Evolutionary conservation across 2,888 invertebrate species (phyloP), one percentile per base, ranked within the genome.

Genomic region (Notocelia uddmanniana): DNA sequence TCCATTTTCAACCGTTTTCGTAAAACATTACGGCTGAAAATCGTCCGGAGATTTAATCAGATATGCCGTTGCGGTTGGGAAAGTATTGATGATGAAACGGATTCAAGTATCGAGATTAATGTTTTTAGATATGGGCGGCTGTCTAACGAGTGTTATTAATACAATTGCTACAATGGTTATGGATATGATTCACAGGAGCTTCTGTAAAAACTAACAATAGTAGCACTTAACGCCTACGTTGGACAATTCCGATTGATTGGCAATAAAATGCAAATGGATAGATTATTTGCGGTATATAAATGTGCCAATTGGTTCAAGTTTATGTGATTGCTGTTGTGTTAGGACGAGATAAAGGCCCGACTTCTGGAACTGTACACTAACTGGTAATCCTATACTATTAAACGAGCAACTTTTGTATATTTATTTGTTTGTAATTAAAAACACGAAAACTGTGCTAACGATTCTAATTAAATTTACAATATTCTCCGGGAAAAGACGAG

Each of bases 121-220:
- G 68, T 66, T 74, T 68, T 71, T 50, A 37, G 13, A 71, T 66
- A 72, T 67, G 57, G 58, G 66, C 68, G 62, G 64, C 59, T 73
- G 69, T 73, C 74, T 73, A 78, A 80, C 76, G 77, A 79, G 74
- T 70, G 74, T 77, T 68, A 71, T 68, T 72, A 68, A 68, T 72
- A 58, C 57, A 72, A 59, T 55, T 60, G 26, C 50, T 74, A 76
- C 78, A 80, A 81, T 80, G 73, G 75, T 59, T 77, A 75, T 76
- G 60, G 76, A 73, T 74, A 74, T 79, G 77, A 79, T 74, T 80
- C 78, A 79, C 74, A 74, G 73, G 41, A 23, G 68, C 63, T 73
- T 68, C 69, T 74, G 71, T 71, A 71, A 71, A 71, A 71, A 71
- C 66, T 60, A 64, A 70, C 73, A 73, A 73, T 73, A 55, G 70